Base-by-base conservation (phyloP, 2,888 invertebrate species). In the Vesta saturnalis region DNA sequence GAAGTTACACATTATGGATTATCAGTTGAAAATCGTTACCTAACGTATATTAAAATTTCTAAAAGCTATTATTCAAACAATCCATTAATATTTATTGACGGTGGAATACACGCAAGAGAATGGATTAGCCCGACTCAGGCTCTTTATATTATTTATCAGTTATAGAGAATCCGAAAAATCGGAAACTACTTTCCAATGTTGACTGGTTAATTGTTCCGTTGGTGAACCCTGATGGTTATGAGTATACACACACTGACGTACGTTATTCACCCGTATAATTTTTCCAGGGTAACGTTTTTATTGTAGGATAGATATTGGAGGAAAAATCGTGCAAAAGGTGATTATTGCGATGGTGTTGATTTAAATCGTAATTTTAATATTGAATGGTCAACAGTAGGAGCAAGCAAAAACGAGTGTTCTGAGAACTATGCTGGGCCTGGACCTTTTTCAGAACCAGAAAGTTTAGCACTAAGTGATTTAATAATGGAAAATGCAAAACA, bases 191-290 rank as follows among this genome's bases (percentile, higher is more conserved):
- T 49, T 82, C 88, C 14, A 83, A 85, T 16, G 87, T 90, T 23
- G 91, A 92, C 77, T 92, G 91, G 89, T 87, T 87, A 86, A 72
- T 89, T 82, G n/a, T n/a, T n/a, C n/a, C n/a, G n/a, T n/a, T n/a
- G n/a, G n/a, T n/a, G n/a, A n/a, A n/a, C n/a, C n/a, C n/a, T n/a
- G n/a, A n/a, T n/a, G n/a, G n/a, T n/a, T n/a, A n/a, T n/a, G n/a
- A n/a, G n/a, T n/a, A n/a, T 79, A 86, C 88, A 1, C 86, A 86
- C 73, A 81, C 81, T 0, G 73, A 59, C 14, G 87, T 87, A 79
- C 84, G 85, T 83, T 1, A n/a, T 35, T 10, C 12, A 14, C 49
- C n/a, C 3, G 1, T 6, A 21, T 5, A 30, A 15, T 21, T 16
- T 21, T 49, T 69, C 46, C 16, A 67, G 61, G 22, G 59, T 49